Evolutionary conservation across 2,113 vertebrate species (phyloP), one percentile per base, ranked within the genome.

Genomic region (Lagopus leucura): DNA sequence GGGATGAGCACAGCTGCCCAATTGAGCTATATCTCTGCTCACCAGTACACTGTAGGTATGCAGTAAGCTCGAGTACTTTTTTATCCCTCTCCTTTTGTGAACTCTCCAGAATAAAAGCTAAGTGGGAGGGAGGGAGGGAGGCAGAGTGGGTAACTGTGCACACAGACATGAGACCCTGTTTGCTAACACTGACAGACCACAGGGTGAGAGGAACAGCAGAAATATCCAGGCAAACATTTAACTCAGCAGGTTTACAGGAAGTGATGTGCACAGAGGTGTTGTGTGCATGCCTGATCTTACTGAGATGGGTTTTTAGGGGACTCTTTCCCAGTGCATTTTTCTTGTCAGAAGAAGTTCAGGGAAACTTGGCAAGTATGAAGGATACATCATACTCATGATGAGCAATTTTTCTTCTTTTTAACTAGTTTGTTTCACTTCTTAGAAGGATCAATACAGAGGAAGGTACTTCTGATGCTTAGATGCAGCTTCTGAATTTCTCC

Each of bases 161-260:
- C 30, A 55, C n/a, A 94, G 94, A 91, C 57, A 75, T 61, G 21
- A 83, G 38, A 36, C 81, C 90, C 89, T 73, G 67, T 84, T 84
- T 94, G 82, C 57, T 91, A 74, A 81, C 21, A 40, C 66, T 72
- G 91, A 86, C 90, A 66, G 61, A 48, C 88, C 57, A 91, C 40
- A 57, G 80, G 38, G 70, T 22, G 40, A 91, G 76, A 34, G 57
- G 57, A 90, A 61, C 8, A 86, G 85, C 72, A 92, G 76, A 81
- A 96, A 90, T 72, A 83, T 18, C 74, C 61, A 71, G 61, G 75
- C 85, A 83, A 94, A 73, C 42, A 64, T 85, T 79, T 76, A 84
- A 47, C 64, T 92, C 67, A 32, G 67, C 2, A 2, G 34, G 65
- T 94, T 93, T 93, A 88, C 60, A 61, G 30, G 52, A 0, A 1